These are phyloP conservation scores for Neoitamus cyanurus DNA, from an alignment of 2,888 invertebrate genomes.

Conservation along the genomic window DNA sequence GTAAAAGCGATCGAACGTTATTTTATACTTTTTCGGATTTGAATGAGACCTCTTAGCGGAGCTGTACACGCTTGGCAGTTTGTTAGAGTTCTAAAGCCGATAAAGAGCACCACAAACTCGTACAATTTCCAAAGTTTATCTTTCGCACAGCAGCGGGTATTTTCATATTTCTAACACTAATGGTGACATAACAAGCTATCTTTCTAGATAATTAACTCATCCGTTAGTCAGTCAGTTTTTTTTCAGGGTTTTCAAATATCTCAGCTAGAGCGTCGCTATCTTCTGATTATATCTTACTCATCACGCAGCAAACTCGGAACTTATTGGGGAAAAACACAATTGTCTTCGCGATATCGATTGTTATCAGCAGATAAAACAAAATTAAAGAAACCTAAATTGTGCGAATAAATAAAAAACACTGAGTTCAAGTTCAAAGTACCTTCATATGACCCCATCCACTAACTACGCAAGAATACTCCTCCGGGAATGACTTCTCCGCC, in stretches of 20 bases:
- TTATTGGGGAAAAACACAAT: background rate
- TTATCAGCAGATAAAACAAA: background rate
- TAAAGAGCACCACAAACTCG: too few relatives aligned
- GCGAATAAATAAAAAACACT: background rate
- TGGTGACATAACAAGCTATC: background rate
- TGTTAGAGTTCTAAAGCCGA: too few relatives aligned
- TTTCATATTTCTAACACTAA: background rate
- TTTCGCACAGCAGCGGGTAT: too few relatives aligned
- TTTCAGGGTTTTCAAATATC: background rate
- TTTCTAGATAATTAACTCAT: background rate
- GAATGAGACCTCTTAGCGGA: too few relatives aligned
- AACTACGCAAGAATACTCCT: background rate
- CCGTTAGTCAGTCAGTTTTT: background rate
- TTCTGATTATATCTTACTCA: background rate
- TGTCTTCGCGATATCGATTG: background rate
- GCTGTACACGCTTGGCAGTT: too few relatives aligned
- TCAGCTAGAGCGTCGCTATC: background rate
- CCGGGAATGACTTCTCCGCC: background rate
- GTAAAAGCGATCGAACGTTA: too few relatives aligned
- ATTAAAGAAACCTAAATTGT: background rate
- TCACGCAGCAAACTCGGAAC: background rate
- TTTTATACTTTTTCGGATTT: too few relatives aligned
- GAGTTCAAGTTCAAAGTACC: background rate
- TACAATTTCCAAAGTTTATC: too few relatives aligned
- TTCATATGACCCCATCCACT: conserved; percentile 33